Conservation (phyloP, 2,797 vertebrate genomes). For the Fratercula arctica region DNA sequence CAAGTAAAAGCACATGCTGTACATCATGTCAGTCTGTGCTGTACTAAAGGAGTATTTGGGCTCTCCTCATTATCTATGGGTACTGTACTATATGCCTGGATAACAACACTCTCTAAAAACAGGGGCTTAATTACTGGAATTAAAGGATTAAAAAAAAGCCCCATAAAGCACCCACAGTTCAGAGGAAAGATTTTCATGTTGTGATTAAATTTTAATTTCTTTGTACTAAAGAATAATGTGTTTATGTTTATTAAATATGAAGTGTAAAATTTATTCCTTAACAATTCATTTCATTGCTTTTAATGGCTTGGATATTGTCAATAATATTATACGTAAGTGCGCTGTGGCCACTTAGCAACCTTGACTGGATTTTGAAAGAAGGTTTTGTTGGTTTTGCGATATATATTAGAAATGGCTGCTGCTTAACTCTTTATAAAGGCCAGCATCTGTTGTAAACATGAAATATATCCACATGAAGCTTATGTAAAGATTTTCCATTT, state of each 20-base stretch:
- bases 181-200: not conserved
- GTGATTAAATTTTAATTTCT: slow-evolving; percentile 61
- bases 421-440: not conserved
- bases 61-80: not conserved
- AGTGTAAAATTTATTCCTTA: slow-evolving; percentile 31
- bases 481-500: not conserved
- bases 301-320: slow-evolving; percentile 25
- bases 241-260: slow-evolving; percentile 61
- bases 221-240: slow-evolving; percentile 20
- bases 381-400: not conserved
- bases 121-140: slow-evolving; percentile 10
- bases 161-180: not conserved
- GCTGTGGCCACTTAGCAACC: slow-evolving; percentile 15
- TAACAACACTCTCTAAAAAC: not conserved
- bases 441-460: slow-evolving; percentile 12
- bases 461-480: not conserved
- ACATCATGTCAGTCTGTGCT: not conserved
- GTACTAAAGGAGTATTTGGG: not conserved
- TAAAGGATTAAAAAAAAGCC: not conserved
- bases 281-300: slow-evolving; percentile 45
- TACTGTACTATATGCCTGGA: not conserved
- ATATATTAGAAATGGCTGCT: not conserved
- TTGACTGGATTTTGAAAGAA: slow-evolving; percentile 13
- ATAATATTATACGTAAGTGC: not conserved
- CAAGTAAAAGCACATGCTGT: not conserved